A percentile compares a stretch with the other conserved stretches of the same genome.
These are phyloP conservation scores for Cataglyphis cursor DNA, from an alignment of 2,888 invertebrate genomes.

Conservation along the genomic window DNA sequence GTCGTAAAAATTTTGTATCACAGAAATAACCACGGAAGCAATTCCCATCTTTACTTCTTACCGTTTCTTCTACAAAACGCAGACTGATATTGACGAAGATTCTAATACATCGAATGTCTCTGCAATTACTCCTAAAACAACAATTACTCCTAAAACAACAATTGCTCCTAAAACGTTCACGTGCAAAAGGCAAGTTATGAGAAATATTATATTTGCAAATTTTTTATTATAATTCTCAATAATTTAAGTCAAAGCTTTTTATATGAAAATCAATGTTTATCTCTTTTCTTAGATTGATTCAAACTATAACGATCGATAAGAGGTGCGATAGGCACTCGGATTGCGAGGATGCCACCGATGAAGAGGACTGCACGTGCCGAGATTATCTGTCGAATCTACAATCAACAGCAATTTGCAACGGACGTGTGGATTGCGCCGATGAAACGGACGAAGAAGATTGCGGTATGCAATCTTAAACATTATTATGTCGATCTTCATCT, in stretches of 20 bases:
- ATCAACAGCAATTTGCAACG: slow-evolving; percentile 91
- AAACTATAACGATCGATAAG: slow-evolving; percentile 89
- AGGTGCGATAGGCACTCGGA: slow-evolving; percentile 91
- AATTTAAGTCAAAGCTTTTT: not conserved
- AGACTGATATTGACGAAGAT: not conserved
- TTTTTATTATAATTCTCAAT: not conserved
- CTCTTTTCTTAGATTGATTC: slow-evolving; percentile 89
- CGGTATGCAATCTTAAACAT: slow-evolving; percentile 86
- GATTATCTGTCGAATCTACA: slow-evolving; percentile 89
- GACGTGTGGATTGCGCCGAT: slow-evolving; percentile 91
- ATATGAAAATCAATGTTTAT: not conserved
- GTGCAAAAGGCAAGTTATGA: slow-evolving; percentile 11
- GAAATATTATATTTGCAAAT: not conserved
- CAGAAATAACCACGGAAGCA: slow-evolving; percentile 12
- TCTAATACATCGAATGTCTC: not conserved
- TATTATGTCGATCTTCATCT: not conserved
- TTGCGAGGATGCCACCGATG: slow-evolving; percentile 95
- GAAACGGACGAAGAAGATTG: slow-evolving; percentile 92
- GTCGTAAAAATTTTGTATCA: not conserved
- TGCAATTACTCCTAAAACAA: not conserved
- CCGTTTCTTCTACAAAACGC: slow-evolving; percentile 7
- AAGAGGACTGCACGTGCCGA: slow-evolving; percentile 91
- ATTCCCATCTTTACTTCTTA: not conserved
- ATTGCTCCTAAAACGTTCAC: not conserved
- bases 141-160: not conserved